Percentiles rank a stretch among this genome's conserved stretches.
Conservation (phyloP, 2,797 vertebrate species). For the Oryzias dopingdopingensis region DNA sequence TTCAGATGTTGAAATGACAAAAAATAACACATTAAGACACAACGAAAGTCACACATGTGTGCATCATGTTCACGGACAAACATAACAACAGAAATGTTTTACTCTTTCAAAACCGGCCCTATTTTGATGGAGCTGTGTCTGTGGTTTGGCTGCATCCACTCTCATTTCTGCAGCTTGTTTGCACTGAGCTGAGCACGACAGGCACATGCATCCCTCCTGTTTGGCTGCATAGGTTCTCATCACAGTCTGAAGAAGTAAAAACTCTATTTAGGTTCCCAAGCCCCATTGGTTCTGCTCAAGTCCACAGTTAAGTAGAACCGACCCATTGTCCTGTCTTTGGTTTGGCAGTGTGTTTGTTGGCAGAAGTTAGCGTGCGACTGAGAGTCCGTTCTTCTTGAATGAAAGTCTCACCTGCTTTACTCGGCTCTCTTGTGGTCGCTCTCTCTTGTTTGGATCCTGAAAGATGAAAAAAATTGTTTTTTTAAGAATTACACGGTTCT, state of each 20-base stretch:
- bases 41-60: constrained; percentile 29
- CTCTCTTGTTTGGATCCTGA: constrained; percentile 87
- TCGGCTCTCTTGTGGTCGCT: constrained; percentile 85
- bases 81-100: constrained; percentile 2
- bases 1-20: constrained; percentile 46
- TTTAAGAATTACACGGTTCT: constrained; percentile 8
- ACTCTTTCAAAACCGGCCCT: not conserved
- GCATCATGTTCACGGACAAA: constrained; percentile 17
- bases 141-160: not conserved
- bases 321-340: too few relatives aligned
- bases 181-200: not conserved
- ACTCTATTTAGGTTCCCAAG: not conserved
- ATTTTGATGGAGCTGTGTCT: not conserved
- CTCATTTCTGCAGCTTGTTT: not conserved
- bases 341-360: too few relatives aligned
- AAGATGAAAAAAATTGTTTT: constrained; percentile 33
- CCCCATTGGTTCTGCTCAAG: not conserved
- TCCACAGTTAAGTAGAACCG: not conserved
- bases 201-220: not conserved
- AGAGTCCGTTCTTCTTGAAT: constrained; percentile 28
- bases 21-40: constrained; percentile 42
- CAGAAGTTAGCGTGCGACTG: not conserved
- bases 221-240: not conserved
- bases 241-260: not conserved
- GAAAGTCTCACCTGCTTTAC: constrained; percentile 89